phyloP scores from a whole-genome alignment of 2,113 vertebrate genomes.

The Toxostoma redivivum region DNA sequence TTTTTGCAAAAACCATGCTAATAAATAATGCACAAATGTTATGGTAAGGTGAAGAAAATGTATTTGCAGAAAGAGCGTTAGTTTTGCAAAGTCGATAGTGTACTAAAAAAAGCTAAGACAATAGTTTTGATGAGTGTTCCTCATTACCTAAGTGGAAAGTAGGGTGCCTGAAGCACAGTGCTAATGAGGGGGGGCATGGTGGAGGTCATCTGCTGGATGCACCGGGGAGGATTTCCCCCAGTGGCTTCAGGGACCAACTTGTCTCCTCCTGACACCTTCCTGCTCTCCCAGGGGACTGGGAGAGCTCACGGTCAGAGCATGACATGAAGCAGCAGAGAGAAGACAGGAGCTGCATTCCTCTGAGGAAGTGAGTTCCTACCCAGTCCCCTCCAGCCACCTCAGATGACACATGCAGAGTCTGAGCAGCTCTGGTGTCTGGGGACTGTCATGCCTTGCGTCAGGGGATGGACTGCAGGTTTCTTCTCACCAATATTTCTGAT shows the following conservation, averaged over 20 bases:
- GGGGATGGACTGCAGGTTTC: background rate
- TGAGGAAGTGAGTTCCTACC: background rate
- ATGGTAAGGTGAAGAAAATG: background rate
- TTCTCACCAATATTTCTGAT: background rate
- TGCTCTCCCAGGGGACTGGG: background rate
- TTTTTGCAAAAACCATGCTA: background rate
- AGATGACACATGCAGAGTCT: rapidly evolving
- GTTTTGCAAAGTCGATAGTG: background rate
- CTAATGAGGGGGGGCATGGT: background rate
- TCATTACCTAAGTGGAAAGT: background rate
- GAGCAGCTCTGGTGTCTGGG: background rate
- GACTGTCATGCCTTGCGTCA: background rate
- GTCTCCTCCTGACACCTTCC: background rate
- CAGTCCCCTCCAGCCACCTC: background rate
- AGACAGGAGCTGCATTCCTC: rapidly evolving
- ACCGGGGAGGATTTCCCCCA: background rate
- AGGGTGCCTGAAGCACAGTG: background rate
- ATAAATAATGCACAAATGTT: background rate
- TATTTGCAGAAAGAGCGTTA: background rate
- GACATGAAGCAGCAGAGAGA: background rate
- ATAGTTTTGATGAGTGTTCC: background rate
- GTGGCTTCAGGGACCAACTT: background rate
- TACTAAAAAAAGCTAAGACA: background rate
- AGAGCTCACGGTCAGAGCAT: background rate
- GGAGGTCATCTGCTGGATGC: background rate